Evolutionary conservation across 2,113 vertebrate genomes (phyloP).

Genomic region (Anthoscopus minutus): DNA sequence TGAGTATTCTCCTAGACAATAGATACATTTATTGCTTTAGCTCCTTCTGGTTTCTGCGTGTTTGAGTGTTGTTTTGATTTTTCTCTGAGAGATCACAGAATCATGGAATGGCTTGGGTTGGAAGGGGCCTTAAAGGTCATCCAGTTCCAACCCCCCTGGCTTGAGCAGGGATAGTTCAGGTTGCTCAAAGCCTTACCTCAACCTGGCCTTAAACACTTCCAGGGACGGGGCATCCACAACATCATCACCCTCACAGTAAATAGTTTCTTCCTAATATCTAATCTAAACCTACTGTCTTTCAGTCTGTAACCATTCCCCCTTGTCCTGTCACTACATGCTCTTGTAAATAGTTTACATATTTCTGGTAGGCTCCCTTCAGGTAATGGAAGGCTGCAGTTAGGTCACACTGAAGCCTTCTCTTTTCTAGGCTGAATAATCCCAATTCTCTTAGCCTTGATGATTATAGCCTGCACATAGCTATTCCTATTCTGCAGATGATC

Average conservation of each 20-base stretch:
- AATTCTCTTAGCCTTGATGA: neutral
- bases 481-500: neutral
- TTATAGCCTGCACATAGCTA: neutral
- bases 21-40: neutral
- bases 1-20: neutral
- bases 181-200: neutral
- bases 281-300: neutral
- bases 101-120: neutral
- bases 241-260: neutral
- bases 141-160: accelerated
- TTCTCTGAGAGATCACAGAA: neutral
- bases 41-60: neutral
- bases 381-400: neutral
- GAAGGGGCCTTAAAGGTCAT: neutral
- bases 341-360: neutral
- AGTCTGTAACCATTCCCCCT: neutral
- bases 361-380: neutral
- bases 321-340: neutral
- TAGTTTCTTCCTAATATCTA: neutral
- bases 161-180: too few relatives aligned
- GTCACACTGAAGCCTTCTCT: neutral
- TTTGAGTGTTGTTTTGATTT: neutral
- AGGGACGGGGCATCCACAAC: neutral
- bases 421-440: neutral
- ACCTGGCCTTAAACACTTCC: neutral